These are phyloP conservation scores for Anarrhichthys ocellatus DNA, from an alignment of 2,113 vertebrate species.

Conservation along the genomic window DNA sequence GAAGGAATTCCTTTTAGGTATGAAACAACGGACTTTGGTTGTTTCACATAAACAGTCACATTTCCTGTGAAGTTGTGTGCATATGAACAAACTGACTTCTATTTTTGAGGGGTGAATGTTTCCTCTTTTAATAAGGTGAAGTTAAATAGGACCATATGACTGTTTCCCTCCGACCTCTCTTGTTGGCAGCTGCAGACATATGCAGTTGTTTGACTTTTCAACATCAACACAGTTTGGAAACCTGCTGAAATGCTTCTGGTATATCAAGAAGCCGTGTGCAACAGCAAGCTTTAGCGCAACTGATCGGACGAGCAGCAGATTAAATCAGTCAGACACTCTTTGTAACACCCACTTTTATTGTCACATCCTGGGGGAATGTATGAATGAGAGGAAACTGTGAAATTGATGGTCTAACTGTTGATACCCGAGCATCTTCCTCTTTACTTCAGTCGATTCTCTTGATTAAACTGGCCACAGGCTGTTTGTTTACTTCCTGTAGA, in stretches of 20 bases:
- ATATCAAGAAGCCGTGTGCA: not conserved
- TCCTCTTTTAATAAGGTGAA: not conserved
- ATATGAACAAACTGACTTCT: not conserved
- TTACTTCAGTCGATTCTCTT: not conserved
- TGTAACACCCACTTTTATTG: not conserved
- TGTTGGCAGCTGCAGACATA: slow-evolving; percentile 11
- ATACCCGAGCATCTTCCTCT: not conserved
- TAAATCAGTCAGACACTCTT: not conserved
- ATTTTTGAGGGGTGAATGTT: not conserved
- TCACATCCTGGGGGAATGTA: slow-evolving; percentile 24
- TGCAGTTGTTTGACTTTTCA: slow-evolving; percentile 1
- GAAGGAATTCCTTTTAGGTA: not conserved
- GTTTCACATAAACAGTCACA: slow-evolving; percentile 8
- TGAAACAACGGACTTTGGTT: not conserved
- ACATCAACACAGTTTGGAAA: slow-evolving; percentile 17
- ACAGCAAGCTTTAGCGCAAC: not conserved
- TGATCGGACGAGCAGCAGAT: not conserved
- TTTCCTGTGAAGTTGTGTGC: slow-evolving; percentile 11
- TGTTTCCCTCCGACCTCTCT: not conserved
- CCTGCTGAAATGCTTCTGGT: slow-evolving; percentile 8
- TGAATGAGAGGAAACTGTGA: slow-evolving; percentile 1
- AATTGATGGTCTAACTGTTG: not conserved
- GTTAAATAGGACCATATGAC: not conserved
- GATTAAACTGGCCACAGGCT: slow-evolving; percentile 19
- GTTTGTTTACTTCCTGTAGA: slow-evolving; percentile 12